Conservation (phyloP, 2,888 invertebrate species). For the Shargacucullia verbasci region DNA sequence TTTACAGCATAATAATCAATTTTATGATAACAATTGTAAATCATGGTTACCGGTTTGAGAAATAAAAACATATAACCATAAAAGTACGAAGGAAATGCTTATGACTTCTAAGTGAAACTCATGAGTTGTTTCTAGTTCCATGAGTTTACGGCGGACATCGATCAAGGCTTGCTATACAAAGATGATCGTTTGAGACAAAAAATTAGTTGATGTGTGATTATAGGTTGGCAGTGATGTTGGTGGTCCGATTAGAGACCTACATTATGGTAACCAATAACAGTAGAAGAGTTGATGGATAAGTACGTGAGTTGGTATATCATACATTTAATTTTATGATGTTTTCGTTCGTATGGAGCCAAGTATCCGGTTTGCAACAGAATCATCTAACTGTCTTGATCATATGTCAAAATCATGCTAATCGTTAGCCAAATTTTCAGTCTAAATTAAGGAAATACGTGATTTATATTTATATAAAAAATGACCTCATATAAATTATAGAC, state of each 20-base stretch:
- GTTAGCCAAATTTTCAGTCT: conserved; percentile 27
- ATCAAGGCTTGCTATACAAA: conserved; percentile 5
- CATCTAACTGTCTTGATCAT: conserved; percentile 7
- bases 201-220: conserved; percentile 35
- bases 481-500: conserved; percentile 37
- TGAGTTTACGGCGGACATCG: not conserved
- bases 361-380: conserved; percentile 18
- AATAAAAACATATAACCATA: not conserved
- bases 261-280: conserved; percentile 6
- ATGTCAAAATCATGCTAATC: conserved; percentile 22
- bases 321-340: not conserved
- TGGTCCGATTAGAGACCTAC: conserved; percentile 40
- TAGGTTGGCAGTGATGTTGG: conserved; percentile 33
- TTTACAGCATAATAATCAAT: conserved; percentile 56
- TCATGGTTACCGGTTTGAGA: conserved; percentile 44
- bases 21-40: conserved; percentile 55
- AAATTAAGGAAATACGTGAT: conserved; percentile 37
- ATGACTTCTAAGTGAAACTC: not conserved
- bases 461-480: conserved; percentile 31
- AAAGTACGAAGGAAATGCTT: conserved; percentile 12
- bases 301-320: not conserved
- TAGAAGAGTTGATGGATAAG: conserved; percentile 20
- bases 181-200: conserved; percentile 39
- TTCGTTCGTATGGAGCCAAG: conserved; percentile 8
- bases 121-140: conserved; percentile 14